phyloP scores from a whole-genome alignment of 2,797 vertebrate species.

The Eospalax fontanierii region DNA sequence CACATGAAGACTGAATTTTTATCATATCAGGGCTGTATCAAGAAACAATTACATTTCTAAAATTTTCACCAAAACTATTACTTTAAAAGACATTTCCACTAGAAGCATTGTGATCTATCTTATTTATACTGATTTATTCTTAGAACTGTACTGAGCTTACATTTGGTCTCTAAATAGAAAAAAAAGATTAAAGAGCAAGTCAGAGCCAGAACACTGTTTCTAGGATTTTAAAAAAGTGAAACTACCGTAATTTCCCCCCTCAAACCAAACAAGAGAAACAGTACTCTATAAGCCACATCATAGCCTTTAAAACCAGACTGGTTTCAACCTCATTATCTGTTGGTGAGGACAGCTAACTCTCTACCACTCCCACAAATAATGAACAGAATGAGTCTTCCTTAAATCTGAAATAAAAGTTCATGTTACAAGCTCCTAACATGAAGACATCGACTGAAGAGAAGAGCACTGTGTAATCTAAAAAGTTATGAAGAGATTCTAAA shows the following conservation, averaged over 20 bases:
- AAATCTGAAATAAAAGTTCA: conserved; percentile 25
- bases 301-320: neutral
- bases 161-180: conserved; percentile 67
- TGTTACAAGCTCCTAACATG: conserved; percentile 16
- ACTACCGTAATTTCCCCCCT: conserved; percentile 72
- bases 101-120: neutral
- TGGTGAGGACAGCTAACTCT: neutral
- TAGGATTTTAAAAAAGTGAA: conserved; percentile 47
- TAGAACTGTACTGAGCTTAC: conserved; percentile 66
- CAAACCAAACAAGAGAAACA: conserved; percentile 79
- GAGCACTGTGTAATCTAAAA: neutral
- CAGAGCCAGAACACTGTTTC: conserved; percentile 74
- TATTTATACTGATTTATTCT: conserved; percentile 73
- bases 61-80: conserved; percentile 61
- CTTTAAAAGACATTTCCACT: conserved; percentile 65
- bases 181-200: conserved; percentile 78
- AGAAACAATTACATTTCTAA: conserved; percentile 26
- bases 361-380: neutral
- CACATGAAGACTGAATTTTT: neutral
- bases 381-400: neutral
- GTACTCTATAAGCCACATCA: neutral
- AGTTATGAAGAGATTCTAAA: neutral
- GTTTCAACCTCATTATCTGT: conserved; percentile 14
- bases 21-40: conserved; percentile 14
- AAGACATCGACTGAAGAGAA: neutral